Base-by-base conservation (phyloP, 2,113 vertebrate species). In the Spea multiplicata region DNA sequence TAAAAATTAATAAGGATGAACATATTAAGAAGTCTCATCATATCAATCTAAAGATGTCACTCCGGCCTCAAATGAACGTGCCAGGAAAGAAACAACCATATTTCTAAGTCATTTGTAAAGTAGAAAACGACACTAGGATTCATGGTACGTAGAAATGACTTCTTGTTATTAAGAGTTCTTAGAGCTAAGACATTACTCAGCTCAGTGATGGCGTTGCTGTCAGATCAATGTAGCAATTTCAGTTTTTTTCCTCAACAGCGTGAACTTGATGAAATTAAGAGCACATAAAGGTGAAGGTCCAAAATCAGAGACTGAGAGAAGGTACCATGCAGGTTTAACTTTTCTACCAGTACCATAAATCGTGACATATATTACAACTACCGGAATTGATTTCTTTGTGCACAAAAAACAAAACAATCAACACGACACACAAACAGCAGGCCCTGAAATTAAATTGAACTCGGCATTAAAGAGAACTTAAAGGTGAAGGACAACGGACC, bases 1-100 rank as follows among this genome's bases (percentile, higher is more conserved):
- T 87, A 89, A 91, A 89, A 91, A 87, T 88, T 85, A 89, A 88
- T 88, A 88, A 85, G 86, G 86, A 84, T 89, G 86, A 86, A 91
- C 89, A 88, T 83, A 79, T 82, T 87, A 80, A 84, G 84, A 88
- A 86, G 86, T 88, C 85, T 87, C 87, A 88, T 87, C 90, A 87
- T 84, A 30, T 30, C 84, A 84, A 84, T 88, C 82, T 88, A 82
- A 83, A 86, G 88, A 88, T 1, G 81, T 84, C 85, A 87, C 90
- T 86, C 86, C 85, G 85, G 17, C 74, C 84, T 82, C 86, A 85
- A 86, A 88, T 78, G 84, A 85, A 78, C 82, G 84, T 81, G 45
- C 45, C 46, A 57, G 17, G 53, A 55, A 68, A 62, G 47, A 7
- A 30, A 13, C 53, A 69, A 5, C 16, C 17, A 59, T n/a, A 55